Conservation (phyloP, 2,888 invertebrate genomes). For the Agrenia bidenticulata region DNA sequence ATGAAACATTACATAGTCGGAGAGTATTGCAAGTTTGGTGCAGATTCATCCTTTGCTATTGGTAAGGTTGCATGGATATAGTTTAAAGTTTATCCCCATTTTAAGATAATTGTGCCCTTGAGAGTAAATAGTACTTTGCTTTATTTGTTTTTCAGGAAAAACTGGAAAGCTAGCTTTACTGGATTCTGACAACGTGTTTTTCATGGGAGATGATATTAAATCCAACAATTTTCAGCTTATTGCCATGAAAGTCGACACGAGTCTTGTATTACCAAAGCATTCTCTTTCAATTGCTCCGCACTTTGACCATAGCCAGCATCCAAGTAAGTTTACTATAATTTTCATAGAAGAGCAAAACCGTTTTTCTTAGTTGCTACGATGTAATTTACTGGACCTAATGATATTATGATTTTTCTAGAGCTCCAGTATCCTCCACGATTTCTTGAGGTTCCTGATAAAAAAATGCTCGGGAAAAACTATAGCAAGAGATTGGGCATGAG, state of each 20-base stretch:
- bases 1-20: slow-evolving; percentile 24
- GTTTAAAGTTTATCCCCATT: background rate
- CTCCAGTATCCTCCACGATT: slow-evolving; percentile 47
- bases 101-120: slow-evolving; percentile 8
- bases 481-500: slow-evolving; percentile 41
- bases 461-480: slow-evolving; percentile 26
- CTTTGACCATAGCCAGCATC: slow-evolving; percentile 34
- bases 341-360: too few species aligned
- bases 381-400: background rate
- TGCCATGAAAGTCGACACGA: slow-evolving; percentile 39
- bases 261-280: slow-evolving; percentile 26
- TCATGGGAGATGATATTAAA: slow-evolving; percentile 45
- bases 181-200: slow-evolving; percentile 39
- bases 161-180: slow-evolving; percentile 41
- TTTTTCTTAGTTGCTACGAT: background rate
- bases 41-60: slow-evolving; percentile 29
- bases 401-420: slow-evolving; percentile 28
- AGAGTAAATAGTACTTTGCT: background rate
- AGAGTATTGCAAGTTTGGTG: slow-evolving; percentile 32
- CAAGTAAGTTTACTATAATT: slow-evolving; percentile 25
- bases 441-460: slow-evolving; percentile 25
- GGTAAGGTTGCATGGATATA: slow-evolving; percentile 25
- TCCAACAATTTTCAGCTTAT: slow-evolving; percentile 32
- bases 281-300: slow-evolving; percentile 34
- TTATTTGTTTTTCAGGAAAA: slow-evolving; percentile 22